Evolutionary conservation across 2,888 invertebrate species (phyloP).

Genomic region (Alloscopus bannaensis): DNA sequence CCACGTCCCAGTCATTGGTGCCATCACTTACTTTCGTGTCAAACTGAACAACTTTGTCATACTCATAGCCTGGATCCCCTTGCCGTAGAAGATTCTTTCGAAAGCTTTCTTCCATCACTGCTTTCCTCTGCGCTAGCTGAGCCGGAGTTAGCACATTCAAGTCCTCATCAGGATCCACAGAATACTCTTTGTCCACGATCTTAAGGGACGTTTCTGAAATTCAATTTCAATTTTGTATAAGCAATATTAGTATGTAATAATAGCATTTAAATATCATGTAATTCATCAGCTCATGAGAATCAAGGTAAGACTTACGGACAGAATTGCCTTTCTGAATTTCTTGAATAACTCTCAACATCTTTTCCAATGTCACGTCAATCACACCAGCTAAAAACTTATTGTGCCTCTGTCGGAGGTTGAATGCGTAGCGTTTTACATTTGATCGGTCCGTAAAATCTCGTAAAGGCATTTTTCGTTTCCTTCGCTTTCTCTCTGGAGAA

Average conservation of each 20-base stretch:
- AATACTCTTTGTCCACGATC: slow-evolving; percentile 74
- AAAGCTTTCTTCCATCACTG: slow-evolving; percentile 77
- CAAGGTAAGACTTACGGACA: slow-evolving; percentile 37
- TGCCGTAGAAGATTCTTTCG: slow-evolving; percentile 76
- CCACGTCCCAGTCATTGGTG: slow-evolving; percentile 57
- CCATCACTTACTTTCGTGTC: slow-evolving; percentile 71
- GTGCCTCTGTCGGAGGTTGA: slow-evolving; percentile 76
- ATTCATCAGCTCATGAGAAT: background rate
- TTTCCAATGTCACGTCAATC: slow-evolving; percentile 75
- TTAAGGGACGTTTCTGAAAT: slow-evolving; percentile 75
- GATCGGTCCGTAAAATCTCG: slow-evolving; percentile 76
- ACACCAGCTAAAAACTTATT: slow-evolving; percentile 75
- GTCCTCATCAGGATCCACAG: slow-evolving; percentile 77
- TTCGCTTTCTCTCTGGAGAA: slow-evolving; percentile 71
- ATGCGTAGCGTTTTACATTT: slow-evolving; percentile 74
- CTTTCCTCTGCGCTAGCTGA: slow-evolving; percentile 76
- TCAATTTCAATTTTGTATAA: background rate
- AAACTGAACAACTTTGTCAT: slow-evolving; percentile 77
- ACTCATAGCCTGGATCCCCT: slow-evolving; percentile 76
- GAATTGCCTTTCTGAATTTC: slow-evolving; percentile 75
- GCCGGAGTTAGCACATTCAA: slow-evolving; percentile 76
- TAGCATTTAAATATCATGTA: background rate
- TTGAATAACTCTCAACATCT: slow-evolving; percentile 76
- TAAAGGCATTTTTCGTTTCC: slow-evolving; percentile 77
- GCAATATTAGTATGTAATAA: background rate